phyloP scores from a whole-genome alignment of 2,888 invertebrate genomes.

The Eupithecia insigniata region DNA sequence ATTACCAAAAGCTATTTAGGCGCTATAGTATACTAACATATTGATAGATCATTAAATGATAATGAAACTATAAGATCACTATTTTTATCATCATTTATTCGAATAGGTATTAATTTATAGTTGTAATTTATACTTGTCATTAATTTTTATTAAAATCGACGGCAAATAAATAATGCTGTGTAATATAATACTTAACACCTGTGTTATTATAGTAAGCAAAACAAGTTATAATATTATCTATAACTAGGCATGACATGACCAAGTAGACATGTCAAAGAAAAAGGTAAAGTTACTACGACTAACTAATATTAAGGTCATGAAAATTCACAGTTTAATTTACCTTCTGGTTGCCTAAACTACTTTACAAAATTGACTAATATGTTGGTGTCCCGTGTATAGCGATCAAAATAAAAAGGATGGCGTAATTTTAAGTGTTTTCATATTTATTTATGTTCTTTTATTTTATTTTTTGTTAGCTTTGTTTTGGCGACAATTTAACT shows the following conservation, averaged over 20 bases:
- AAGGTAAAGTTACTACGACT: background rate
- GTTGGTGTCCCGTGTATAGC: too few species aligned
- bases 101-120: slow-evolving; percentile 41
- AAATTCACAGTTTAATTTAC: background rate
- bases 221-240: slow-evolving; percentile 17
- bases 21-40: background rate
- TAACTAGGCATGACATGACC: slow-evolving; percentile 3
- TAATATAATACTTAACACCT: slow-evolving; percentile 49
- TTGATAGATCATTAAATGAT: slow-evolving; percentile 37
- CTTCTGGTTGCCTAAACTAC: too few species aligned
- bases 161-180: slow-evolving; percentile 43
- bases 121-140: slow-evolving; percentile 43
- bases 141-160: slow-evolving; percentile 46
- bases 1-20: background rate
- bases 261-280: slow-evolving; percentile 8
- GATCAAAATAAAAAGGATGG: too few species aligned
- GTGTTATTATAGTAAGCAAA: slow-evolving; percentile 38
- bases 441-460: too few species aligned
- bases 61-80: slow-evolving; percentile 39
- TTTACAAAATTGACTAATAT: too few species aligned
- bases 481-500: too few species aligned
- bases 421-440: too few species aligned
- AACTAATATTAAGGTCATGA: background rate
- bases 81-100: slow-evolving; percentile 42
- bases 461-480: too few species aligned